Evolutionary conservation across 2,888 invertebrate genomes (phyloP).

Genomic region (Mythimna vitellina): DNA sequence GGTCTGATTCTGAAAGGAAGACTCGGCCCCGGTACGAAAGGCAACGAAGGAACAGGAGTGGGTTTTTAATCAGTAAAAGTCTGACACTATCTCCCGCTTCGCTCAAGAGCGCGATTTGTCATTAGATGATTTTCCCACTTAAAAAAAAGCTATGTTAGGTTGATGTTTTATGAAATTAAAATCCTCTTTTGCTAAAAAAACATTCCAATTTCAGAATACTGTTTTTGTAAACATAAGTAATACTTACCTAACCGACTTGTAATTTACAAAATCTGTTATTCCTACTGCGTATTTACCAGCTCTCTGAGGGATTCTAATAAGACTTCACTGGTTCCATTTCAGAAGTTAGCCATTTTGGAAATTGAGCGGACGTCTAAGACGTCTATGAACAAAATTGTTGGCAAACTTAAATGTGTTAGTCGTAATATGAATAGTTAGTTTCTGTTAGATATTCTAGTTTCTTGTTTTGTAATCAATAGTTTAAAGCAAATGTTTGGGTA

Average conservation of each 20-base stretch:
- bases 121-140: too few relatives aligned
- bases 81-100: too few relatives aligned
- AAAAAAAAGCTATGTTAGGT: too few relatives aligned
- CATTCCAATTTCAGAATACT: not conserved
- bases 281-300: not conserved
- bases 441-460: slow-evolving; percentile 24
- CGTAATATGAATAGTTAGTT: slow-evolving; percentile 35
- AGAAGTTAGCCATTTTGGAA: slow-evolving; percentile 17
- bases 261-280: not conserved
- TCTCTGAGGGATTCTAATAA: slow-evolving; percentile 3
- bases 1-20: too few relatives aligned
- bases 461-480: slow-evolving; percentile 18
- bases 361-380: slow-evolving; percentile 6
- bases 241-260: too few relatives aligned
- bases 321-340: slow-evolving; percentile 24
- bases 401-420: slow-evolving; percentile 37
- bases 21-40: too few relatives aligned
- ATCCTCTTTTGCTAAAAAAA: not conserved
- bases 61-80: too few relatives aligned
- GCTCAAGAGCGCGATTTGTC: too few relatives aligned
- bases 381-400: slow-evolving; percentile 25
- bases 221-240: not conserved
- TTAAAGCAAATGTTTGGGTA: slow-evolving; percentile 1
- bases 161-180: too few relatives aligned
- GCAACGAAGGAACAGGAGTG: too few relatives aligned